phyloP scores from a whole-genome alignment of 2,888 invertebrate species.

The Dynastes tityus region DNA sequence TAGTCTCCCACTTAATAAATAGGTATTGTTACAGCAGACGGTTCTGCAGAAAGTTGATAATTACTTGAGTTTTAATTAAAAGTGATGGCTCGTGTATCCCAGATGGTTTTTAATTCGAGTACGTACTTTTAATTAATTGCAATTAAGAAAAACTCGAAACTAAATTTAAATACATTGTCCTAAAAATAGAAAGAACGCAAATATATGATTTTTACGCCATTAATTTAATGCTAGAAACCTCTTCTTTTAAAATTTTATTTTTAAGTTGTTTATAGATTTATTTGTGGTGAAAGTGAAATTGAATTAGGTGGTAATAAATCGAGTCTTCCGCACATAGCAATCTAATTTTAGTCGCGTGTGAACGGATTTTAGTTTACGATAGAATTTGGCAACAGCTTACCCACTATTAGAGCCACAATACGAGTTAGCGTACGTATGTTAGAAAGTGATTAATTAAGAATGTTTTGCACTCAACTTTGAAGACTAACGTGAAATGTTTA shows the following conservation, averaged over 20 bases:
- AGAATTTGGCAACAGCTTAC: constrained; percentile 11
- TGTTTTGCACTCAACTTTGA: background rate
- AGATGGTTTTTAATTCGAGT: background rate
- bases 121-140: constrained; percentile 19
- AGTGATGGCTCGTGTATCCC: background rate
- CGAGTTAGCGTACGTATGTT: background rate
- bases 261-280: background rate
- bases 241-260: no score
- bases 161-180: background rate
- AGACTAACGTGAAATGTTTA: no score
- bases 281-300: background rate
- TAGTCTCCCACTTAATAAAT: background rate
- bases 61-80: constrained; percentile 18
- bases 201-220: background rate
- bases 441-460: background rate
- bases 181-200: background rate
- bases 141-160: constrained; percentile 17
- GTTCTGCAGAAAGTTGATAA: constrained; percentile 13
- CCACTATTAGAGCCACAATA: background rate
- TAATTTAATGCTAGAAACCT: no score
- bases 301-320: constrained; percentile 22
- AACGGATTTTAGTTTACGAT: background rate
- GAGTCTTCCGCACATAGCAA: background rate
- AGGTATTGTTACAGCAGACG: background rate
- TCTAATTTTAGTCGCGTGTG: constrained; percentile 15